These are phyloP conservation scores for Acanthurus leucopareius DNA, from an alignment of 2,797 vertebrate genomes.

Conservation along the genomic window DNA sequence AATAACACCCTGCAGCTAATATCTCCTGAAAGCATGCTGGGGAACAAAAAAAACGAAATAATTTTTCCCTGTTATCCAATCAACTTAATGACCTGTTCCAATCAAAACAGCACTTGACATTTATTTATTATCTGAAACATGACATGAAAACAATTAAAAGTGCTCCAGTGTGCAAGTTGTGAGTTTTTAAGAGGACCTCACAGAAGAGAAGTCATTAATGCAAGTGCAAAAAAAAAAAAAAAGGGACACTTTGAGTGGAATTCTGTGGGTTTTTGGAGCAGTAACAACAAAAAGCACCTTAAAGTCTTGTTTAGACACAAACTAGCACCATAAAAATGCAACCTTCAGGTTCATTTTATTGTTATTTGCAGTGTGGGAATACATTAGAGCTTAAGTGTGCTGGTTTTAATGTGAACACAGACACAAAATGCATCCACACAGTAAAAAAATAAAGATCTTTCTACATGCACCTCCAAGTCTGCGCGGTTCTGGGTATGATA, in stretches of 20 bases:
- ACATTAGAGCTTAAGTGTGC: background rate
- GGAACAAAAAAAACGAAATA: too few species aligned
- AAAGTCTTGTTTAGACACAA: background rate
- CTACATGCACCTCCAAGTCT: background rate
- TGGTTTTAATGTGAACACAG: background rate
- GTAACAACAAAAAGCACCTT: too few species aligned
- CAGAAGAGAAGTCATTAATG: too few species aligned
- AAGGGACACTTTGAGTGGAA: background rate
- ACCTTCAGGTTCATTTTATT: background rate
- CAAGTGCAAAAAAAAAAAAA: background rate
- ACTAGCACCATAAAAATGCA: slow-evolving; percentile 4
- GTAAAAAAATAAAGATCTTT: background rate
- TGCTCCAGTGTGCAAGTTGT: too few species aligned
- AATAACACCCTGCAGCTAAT: too few species aligned
- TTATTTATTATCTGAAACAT: too few species aligned
- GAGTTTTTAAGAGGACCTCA: too few species aligned
- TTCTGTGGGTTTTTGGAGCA: background rate
- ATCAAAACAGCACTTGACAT: too few species aligned
- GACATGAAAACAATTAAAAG: too few species aligned
- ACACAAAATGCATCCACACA: slow-evolving; percentile 19
- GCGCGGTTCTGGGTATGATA: background rate
- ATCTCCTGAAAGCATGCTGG: too few species aligned
- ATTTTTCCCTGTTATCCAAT: too few species aligned
- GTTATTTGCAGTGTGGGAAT: background rate
- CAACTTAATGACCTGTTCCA: too few species aligned